Percentiles rank a stretch among this genome's conserved stretches.
Evolutionary conservation across 1,140 invertebrate genomes (phyloP).

Genomic region (Rhagoletis pomonella): DNA sequence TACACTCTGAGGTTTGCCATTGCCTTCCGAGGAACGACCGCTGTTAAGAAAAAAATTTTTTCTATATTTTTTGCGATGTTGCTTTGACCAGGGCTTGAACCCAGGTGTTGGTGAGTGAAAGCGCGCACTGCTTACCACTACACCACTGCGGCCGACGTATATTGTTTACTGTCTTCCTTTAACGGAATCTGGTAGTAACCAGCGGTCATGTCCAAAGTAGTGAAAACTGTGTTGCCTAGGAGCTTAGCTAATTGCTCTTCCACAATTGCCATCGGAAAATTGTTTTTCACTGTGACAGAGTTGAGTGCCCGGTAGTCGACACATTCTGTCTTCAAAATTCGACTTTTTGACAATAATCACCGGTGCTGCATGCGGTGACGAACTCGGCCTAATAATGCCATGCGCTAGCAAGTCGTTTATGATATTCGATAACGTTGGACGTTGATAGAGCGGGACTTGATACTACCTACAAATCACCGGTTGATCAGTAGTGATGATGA

Average conservation of each 20-base stretch:
- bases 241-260: constrained; percentile 46
- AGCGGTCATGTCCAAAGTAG: too few relatives aligned
- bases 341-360: constrained; percentile 76
- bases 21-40: too few relatives aligned
- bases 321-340: constrained; percentile 58
- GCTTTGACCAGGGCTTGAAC: too few relatives aligned
- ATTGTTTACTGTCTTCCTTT: too few relatives aligned
- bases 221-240: neutral
- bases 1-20: too few relatives aligned
- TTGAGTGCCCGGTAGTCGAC: constrained; percentile 61
- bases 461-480: constrained; percentile 17
- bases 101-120: too few relatives aligned
- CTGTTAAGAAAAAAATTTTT: too few relatives aligned
- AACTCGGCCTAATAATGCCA: constrained; percentile 63
- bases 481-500: constrained; percentile 47
- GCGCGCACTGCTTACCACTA: too few relatives aligned
- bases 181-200: too few relatives aligned
- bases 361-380: constrained; percentile 74
- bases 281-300: constrained; percentile 6
- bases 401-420: constrained; percentile 64
- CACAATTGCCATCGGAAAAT: constrained; percentile 30
- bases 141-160: too few relatives aligned
- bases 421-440: constrained; percentile 55
- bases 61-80: too few relatives aligned
- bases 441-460: constrained; percentile 18